These are phyloP conservation scores for Hypanus sabinus DNA, from an alignment of 2,113 vertebrate species.

Conservation along the genomic window DNA sequence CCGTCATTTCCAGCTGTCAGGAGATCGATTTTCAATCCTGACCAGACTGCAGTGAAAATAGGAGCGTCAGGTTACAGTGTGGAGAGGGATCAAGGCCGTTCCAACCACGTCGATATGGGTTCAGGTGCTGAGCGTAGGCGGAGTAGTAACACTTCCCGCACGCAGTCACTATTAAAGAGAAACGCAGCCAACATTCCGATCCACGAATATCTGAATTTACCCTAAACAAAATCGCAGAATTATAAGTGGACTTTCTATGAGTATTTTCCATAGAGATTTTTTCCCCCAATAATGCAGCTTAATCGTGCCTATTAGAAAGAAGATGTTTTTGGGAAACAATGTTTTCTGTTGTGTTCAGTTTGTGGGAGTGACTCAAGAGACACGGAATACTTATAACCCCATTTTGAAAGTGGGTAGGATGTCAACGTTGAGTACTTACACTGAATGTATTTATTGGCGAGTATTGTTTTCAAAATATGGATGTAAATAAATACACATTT, in stretches of 20 bases:
- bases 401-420: too few species aligned
- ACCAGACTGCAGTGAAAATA: not conserved
- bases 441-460: too few species aligned
- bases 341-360: too few species aligned
- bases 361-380: too few species aligned
- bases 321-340: too few species aligned
- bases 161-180: not conserved
- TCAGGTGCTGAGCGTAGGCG: not conserved
- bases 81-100: not conserved
- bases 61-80: conserved; percentile 1
- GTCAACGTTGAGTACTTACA: too few species aligned
- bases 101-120: not conserved
- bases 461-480: too few species aligned
- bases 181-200: not conserved
- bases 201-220: not conserved
- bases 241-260: not conserved
- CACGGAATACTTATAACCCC: too few species aligned
- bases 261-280: not conserved
- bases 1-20: conserved; percentile 25
- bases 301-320: too few species aligned
- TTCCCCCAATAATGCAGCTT: too few species aligned
- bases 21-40: conserved; percentile 29
- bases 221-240: too few species aligned
- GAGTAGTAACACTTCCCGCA: not conserved
- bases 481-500: too few species aligned